Evolutionary conservation across 2,797 vertebrate genomes (phyloP).

Genomic region (Ataeniobius toweri): DNA sequence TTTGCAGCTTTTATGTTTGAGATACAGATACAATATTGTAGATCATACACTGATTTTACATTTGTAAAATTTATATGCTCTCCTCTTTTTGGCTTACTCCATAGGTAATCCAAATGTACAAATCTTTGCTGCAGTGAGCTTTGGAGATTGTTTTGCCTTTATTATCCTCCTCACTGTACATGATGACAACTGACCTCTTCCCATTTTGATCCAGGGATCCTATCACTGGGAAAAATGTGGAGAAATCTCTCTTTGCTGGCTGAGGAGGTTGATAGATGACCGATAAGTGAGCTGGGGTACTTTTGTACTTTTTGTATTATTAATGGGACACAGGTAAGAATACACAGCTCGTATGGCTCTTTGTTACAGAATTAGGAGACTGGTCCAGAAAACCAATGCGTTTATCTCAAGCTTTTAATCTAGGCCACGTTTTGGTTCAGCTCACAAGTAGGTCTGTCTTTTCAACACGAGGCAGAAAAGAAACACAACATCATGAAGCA

Average conservation of each 20-base stretch:
- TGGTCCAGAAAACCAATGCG: constrained; percentile 72
- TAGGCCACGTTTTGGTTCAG: constrained; percentile 75
- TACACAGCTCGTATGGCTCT: constrained; percentile 68
- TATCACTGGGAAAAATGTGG: constrained; percentile 24
- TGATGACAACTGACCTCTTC: constrained; percentile 50
- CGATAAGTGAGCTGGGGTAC: constrained; percentile 68
- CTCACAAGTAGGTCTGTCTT: constrained; percentile 72
- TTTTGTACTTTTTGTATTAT: constrained; percentile 81
- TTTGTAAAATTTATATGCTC: not conserved
- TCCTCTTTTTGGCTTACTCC: not conserved
- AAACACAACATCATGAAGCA: constrained; percentile 1
- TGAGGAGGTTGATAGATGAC: constrained; percentile 68
- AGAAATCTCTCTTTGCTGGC: constrained; percentile 63
- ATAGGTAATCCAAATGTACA: not conserved
- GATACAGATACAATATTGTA: not conserved
- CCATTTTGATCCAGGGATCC: constrained; percentile 67
- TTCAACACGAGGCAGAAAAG: constrained; percentile 60
- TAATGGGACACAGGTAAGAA: constrained; percentile 75
- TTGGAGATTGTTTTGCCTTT: constrained; percentile 8
- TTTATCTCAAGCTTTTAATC: constrained; percentile 75
- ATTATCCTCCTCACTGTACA: constrained; percentile 38
- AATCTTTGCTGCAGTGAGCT: not conserved
- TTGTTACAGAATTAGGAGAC: constrained; percentile 65
- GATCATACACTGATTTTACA: not conserved
- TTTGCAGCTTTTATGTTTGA: too few relatives aligned